A percentile compares a stretch with the other conserved stretches of the same genome.
These are phyloP conservation scores for Cherax destructor DNA, from an alignment of 1,140 invertebrate species.

Conservation along the genomic window DNA sequence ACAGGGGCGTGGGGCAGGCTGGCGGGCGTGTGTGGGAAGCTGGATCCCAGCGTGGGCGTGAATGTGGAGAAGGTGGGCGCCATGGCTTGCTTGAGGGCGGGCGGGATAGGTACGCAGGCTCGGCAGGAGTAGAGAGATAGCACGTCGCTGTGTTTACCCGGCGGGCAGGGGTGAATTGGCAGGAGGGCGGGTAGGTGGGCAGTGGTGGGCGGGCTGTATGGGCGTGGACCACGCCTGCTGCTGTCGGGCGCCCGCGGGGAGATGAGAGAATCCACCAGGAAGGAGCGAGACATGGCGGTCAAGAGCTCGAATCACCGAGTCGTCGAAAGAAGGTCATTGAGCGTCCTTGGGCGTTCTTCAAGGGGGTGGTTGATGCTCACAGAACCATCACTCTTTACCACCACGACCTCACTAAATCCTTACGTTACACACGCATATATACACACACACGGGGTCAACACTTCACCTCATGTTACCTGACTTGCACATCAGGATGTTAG, in stretches of 20 bases:
- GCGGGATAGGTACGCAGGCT: slow-evolving; percentile 65
- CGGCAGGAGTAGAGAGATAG: slow-evolving; percentile 67
- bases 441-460: too few relatives aligned
- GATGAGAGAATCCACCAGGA: slow-evolving; percentile 73
- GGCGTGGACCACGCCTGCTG: slow-evolving; percentile 17
- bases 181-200: slow-evolving; percentile 45
- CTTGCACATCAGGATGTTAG: too few relatives aligned
- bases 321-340: too few relatives aligned
- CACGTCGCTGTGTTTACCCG: slow-evolving; percentile 55
- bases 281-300: slow-evolving; percentile 72
- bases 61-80: slow-evolving; percentile 34
- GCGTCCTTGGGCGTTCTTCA: too few relatives aligned
- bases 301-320: too few relatives aligned
- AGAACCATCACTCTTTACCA: too few relatives aligned
- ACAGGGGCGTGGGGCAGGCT: slow-evolving; percentile 42
- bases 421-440: too few relatives aligned
- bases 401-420: too few relatives aligned
- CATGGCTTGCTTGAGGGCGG: slow-evolving; percentile 58
- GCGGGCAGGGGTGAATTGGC: slow-evolving; percentile 51
- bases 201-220: slow-evolving; percentile 44
- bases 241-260: slow-evolving; percentile 37
- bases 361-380: too few relatives aligned
- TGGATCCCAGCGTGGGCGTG: slow-evolving; percentile 36
- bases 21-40: slow-evolving; percentile 34
- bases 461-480: too few relatives aligned